phyloP scores from a whole-genome alignment of 2,797 vertebrate genomes.

The Heterohyrax brucei region DNA sequence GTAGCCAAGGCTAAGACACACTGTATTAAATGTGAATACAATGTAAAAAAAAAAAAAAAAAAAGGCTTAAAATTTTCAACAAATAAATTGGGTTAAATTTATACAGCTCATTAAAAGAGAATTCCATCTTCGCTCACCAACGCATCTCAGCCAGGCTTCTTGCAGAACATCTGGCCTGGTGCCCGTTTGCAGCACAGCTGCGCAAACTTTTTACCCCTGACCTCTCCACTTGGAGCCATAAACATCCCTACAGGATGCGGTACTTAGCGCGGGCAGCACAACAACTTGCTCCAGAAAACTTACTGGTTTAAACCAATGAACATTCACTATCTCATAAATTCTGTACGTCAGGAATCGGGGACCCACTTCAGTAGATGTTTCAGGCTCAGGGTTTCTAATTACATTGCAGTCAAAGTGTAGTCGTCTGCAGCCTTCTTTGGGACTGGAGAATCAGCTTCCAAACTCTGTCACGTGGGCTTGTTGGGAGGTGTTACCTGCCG shows the following conservation, averaged over 20 bases:
- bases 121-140: neutral
- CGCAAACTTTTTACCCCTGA: accelerated
- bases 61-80: constrained; percentile 3
- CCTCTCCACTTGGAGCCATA: neutral
- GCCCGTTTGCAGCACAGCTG: accelerated
- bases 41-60: constrained; percentile 1
- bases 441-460: neutral
- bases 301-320: neutral
- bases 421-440: neutral
- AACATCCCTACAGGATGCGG: neutral
- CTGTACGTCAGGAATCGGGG: neutral
- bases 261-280: neutral
- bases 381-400: neutral
- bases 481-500: neutral
- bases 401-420: neutral
- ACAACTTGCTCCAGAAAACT: neutral
- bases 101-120: neutral
- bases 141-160: neutral
- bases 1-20: neutral
- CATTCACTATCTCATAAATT: neutral
- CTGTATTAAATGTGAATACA: neutral
- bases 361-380: neutral
- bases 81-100: constrained; percentile 37
- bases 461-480: neutral
- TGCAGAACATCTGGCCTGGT: neutral